Evolutionary conservation across 2,113 vertebrate species (phyloP).

Genomic region (Gambusia affinis): DNA sequence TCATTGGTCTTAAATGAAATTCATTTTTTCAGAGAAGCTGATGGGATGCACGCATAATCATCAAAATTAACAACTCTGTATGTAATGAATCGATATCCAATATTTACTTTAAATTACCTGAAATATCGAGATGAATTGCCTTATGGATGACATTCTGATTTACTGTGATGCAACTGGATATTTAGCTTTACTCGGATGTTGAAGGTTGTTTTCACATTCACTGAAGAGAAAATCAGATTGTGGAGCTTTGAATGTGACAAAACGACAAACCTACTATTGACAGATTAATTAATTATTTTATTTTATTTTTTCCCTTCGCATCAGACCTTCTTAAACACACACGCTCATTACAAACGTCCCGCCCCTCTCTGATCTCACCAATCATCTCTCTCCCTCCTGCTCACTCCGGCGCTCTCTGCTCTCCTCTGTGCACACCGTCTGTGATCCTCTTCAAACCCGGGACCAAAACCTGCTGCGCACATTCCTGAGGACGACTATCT

Average conservation of each 20-base stretch:
- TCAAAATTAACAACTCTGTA: too few species aligned
- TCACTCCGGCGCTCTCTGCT: constrained; percentile 62
- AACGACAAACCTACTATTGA: too few species aligned
- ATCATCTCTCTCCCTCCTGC: constrained; percentile 50
- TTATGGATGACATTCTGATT: not conserved
- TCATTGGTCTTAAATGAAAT: too few species aligned
- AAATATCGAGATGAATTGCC: not conserved
- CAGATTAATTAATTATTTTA: not conserved
- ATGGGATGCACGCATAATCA: too few species aligned
- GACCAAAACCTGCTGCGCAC: constrained; percentile 59
- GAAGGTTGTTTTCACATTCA: not conserved
- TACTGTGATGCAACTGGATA: not conserved
- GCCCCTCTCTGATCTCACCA: constrained; percentile 71
- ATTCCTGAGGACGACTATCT: constrained; percentile 66
- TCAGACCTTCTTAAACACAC: constrained; percentile 37
- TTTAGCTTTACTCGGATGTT: not conserved
- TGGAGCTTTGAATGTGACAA: too few species aligned
- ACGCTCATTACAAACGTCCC: constrained; percentile 52
- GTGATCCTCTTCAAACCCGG: constrained; percentile 52
- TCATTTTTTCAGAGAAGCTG: too few species aligned
- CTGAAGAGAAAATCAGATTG: not conserved
- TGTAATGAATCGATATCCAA: too few species aligned
- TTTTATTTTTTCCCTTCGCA: constrained; percentile 1
- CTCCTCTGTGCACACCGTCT: constrained; percentile 53
- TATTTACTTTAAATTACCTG: not conserved